Percentiles rank a stretch among this genome's conserved stretches.
phyloP scores from a whole-genome alignment of 2,888 invertebrate species.

The Galeopsomyia nigrocyanea region DNA sequence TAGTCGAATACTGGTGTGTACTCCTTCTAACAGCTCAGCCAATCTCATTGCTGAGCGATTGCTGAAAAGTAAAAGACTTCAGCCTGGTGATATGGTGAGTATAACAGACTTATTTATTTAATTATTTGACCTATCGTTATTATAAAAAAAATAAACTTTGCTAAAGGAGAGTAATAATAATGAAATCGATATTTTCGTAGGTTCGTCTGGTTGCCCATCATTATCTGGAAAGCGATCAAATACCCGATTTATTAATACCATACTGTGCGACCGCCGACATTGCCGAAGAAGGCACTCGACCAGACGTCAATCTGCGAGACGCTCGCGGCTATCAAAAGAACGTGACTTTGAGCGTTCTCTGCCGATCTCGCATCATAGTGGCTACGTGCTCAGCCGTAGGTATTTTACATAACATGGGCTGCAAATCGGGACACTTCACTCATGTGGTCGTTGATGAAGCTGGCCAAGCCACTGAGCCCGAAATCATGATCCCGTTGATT shows the following conservation, averaged over 20 bases:
- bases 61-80: constrained; percentile 76
- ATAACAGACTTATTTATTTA: neutral
- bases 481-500: constrained; percentile 84
- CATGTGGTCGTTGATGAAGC: constrained; percentile 95
- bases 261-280: constrained; percentile 80
- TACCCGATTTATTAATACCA: constrained; percentile 77
- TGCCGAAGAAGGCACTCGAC: constrained; percentile 68
- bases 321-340: constrained; percentile 56
- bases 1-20: constrained; percentile 83
- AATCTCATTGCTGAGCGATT: constrained; percentile 86
- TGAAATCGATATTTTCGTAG: constrained; percentile 42
- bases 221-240: constrained; percentile 73
- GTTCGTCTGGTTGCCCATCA: constrained; percentile 79
- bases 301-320: constrained; percentile 59
- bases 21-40: constrained; percentile 94
- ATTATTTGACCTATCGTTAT: too few species aligned
- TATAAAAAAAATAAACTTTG: too few species aligned
- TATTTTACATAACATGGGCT: constrained; percentile 76
- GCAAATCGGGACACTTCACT: constrained; percentile 86
- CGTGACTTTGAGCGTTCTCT: constrained; percentile 75
- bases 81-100: constrained; percentile 80
- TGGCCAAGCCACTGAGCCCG: constrained; percentile 93
- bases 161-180: too few species aligned
- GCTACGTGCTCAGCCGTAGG: constrained; percentile 88
- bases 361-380: constrained; percentile 86